Evolutionary conservation across 2,113 vertebrate species (phyloP).

Genomic region (Xiphophorus couchianus): DNA sequence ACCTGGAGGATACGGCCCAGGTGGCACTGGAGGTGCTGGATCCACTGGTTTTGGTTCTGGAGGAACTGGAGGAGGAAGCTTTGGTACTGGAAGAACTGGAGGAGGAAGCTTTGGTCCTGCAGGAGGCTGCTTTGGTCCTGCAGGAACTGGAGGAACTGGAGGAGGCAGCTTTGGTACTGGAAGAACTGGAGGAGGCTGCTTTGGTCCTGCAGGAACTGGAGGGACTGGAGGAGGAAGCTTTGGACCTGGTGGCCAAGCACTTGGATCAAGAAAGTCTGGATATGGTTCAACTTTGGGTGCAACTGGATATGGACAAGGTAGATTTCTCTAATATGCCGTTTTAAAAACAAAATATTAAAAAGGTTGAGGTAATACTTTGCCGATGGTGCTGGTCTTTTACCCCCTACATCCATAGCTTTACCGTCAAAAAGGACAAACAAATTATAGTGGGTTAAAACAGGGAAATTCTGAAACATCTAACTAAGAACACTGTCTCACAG

Average conservation of each 20-base stretch:
- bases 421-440: neutral
- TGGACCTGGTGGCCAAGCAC: constrained; percentile 59
- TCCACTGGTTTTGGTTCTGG: constrained; percentile 19
- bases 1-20: constrained; percentile 15
- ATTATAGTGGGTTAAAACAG: neutral
- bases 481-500: too few relatives aligned
- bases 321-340: neutral
- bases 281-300: constrained; percentile 57
- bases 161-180: constrained; percentile 30
- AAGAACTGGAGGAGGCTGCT: constrained; percentile 28
- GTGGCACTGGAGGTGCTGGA: constrained; percentile 9
- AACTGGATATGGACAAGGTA: constrained; percentile 65
- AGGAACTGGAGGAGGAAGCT: constrained; percentile 21
- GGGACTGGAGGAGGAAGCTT: constrained; percentile 34
- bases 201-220: constrained; percentile 42
- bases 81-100: constrained; percentile 30
- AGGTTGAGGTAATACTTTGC: neutral
- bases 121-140: constrained; percentile 28
- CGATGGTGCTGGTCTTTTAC: neutral
- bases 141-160: constrained; percentile 22
- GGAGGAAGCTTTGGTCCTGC: constrained; percentile 29
- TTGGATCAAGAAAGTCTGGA: constrained; percentile 69
- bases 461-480: neutral
- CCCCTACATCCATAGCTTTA: neutral
- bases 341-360: neutral